These are phyloP conservation scores for Azemiops feae DNA, from an alignment of 2,113 vertebrate genomes.

Conservation along the genomic window DNA sequence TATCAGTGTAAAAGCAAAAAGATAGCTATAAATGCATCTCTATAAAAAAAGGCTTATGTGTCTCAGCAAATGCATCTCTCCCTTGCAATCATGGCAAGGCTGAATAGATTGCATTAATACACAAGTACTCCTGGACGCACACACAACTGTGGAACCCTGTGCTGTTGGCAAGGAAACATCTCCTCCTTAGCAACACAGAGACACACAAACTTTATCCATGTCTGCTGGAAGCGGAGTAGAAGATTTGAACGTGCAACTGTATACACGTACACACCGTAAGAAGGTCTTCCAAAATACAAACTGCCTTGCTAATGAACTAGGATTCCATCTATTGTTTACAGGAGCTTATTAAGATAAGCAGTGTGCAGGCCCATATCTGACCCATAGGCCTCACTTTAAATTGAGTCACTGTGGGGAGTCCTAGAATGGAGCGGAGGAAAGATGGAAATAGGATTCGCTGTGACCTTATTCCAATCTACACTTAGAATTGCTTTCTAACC, in stretches of 20 bases:
- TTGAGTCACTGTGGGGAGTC: not conserved
- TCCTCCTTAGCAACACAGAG: not conserved
- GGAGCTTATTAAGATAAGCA: not conserved
- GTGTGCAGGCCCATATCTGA: not conserved
- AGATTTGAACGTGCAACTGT: not conserved
- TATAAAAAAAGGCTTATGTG: not conserved
- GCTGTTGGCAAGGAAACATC: not conserved
- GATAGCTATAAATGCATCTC: not conserved
- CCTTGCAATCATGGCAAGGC: not conserved
- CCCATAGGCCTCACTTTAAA: not conserved
- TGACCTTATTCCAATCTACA: not conserved
- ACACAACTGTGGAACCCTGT: not conserved
- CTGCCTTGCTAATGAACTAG: not conserved
- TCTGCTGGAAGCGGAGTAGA: not conserved
- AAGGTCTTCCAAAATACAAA: not conserved
- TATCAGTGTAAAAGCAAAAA: not conserved
- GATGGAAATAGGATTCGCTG: not conserved
- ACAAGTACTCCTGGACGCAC: too few relatives aligned
- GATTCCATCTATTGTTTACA: not conserved
- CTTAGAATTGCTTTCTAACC: not conserved
- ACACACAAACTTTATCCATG: not conserved
- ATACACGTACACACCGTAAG: not conserved
- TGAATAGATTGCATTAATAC: not conserved
- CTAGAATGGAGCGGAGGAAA: not conserved
- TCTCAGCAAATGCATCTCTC: not conserved